phyloP scores from a whole-genome alignment of 2,888 invertebrate species.

The Gerosis bhagava region DNA sequence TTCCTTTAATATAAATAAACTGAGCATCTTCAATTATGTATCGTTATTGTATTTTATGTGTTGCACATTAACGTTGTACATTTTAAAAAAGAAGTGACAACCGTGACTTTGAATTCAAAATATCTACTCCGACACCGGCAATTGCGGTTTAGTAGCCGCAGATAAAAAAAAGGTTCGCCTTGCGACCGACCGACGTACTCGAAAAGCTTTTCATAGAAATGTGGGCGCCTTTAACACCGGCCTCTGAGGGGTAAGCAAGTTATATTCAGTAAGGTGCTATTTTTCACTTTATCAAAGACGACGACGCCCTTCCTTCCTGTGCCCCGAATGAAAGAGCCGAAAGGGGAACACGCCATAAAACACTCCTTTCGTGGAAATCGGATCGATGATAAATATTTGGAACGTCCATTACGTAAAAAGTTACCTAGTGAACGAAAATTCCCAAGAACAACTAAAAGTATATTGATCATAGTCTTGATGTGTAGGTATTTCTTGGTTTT shows the following conservation, averaged over 20 bases:
- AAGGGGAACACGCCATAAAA: constrained; percentile 64
- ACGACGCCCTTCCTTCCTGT: constrained; percentile 70
- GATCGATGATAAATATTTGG: constrained; percentile 43
- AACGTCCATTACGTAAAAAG: constrained; percentile 11
- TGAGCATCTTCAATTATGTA: too few species aligned
- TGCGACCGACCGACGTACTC: constrained; percentile 8
- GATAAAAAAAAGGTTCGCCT: constrained; percentile 18
- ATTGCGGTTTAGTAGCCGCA: constrained; percentile 15
- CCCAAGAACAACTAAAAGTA: too few species aligned
- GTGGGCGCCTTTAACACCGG: constrained; percentile 40
- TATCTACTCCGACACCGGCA: not conserved
- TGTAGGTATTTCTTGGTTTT: too few species aligned
- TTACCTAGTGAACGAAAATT: too few species aligned
- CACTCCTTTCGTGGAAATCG: constrained; percentile 52
- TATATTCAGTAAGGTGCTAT: constrained; percentile 65
- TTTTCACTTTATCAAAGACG: constrained; percentile 77
- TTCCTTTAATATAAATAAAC: too few species aligned
- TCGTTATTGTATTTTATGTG: too few species aligned
- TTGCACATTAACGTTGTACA: too few species aligned
- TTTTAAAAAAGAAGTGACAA: too few species aligned
- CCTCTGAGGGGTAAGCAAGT: constrained; percentile 55
- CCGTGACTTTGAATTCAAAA: too few species aligned
- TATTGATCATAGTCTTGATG: too few species aligned
- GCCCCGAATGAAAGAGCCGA: constrained; percentile 63
- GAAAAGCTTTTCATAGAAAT: constrained; percentile 30